These are phyloP conservation scores for Morone chrysops DNA, from an alignment of 2,113 vertebrate species.

Conservation along the genomic window DNA sequence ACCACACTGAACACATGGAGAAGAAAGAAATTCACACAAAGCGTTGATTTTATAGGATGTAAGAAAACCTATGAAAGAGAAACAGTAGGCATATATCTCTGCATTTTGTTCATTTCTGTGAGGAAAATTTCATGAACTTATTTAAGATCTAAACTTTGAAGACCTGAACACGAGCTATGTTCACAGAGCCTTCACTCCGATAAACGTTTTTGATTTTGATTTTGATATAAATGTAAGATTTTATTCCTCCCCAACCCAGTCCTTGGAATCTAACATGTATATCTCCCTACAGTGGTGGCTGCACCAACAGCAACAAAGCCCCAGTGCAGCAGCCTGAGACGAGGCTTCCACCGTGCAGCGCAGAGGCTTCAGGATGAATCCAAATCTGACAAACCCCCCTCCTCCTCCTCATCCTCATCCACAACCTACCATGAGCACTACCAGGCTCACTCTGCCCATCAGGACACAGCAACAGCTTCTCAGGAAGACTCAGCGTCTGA, in stretches of 20 bases:
- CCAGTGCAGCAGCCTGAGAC: slow-evolving; percentile 49
- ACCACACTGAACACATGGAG: too few species aligned
- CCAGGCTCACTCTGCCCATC: slow-evolving; percentile 60
- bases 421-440: slow-evolving; percentile 69
- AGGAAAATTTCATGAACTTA: too few species aligned
- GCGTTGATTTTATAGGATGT: too few species aligned
- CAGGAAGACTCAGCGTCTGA: slow-evolving; percentile 38
- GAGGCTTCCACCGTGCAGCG: slow-evolving; percentile 69
- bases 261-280: background rate
- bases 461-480: slow-evolving; percentile 48
- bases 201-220: too few species aligned
- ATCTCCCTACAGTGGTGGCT: slow-evolving; percentile 53
- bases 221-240: background rate
- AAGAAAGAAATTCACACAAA: too few species aligned
- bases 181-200: too few species aligned
- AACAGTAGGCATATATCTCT: too few species aligned
- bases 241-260: background rate
- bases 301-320: slow-evolving; percentile 46
- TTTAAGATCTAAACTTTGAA: too few species aligned
- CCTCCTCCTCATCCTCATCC: slow-evolving; percentile 56
- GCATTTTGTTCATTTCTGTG: too few species aligned
- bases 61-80: too few species aligned
- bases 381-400: slow-evolving; percentile 67
- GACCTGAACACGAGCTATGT: too few species aligned
- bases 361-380: slow-evolving; percentile 75